A percentile compares a stretch with the other conserved stretches of the same genome.
phyloP scores from a whole-genome alignment of 2,888 invertebrate genomes.

The Geophilus truncorum region DNA sequence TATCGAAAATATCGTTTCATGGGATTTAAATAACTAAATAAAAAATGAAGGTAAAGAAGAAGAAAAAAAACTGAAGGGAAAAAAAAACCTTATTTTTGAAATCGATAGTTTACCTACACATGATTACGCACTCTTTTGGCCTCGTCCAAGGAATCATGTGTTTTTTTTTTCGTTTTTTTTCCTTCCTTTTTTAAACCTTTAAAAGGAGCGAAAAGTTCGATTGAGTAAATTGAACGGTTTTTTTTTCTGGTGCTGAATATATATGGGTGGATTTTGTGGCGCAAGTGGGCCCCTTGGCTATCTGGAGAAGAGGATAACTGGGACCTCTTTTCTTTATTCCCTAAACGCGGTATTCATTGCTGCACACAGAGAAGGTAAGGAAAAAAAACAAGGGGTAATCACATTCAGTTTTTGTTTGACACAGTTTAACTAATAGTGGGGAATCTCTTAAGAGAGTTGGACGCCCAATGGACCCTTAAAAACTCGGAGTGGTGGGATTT shows the following conservation, averaged over 20 bases:
- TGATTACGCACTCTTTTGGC: neutral
- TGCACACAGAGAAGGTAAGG: neutral
- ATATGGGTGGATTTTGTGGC: constrained; percentile 14
- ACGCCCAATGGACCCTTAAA: neutral
- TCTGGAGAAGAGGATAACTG: constrained; percentile 14
- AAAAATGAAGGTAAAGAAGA: neutral
- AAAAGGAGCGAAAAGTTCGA: constrained; percentile 13
- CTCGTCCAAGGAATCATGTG: neutral
- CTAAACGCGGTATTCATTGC: constrained; percentile 23
- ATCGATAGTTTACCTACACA: neutral
- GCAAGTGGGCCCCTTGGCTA: constrained; percentile 21
- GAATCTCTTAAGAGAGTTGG: neutral
- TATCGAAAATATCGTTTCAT: neutral
- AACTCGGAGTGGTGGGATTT: neutral
- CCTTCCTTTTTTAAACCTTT: neutral
- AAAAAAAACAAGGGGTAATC: constrained; percentile 23
- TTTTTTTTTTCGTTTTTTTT: neutral
- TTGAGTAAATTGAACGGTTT: constrained; percentile 27
- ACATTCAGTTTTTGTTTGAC: constrained; percentile 8
- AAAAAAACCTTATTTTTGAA: neutral
- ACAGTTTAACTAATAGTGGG: constrained; percentile 15
- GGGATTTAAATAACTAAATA: neutral
- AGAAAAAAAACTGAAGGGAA: too few relatives aligned
- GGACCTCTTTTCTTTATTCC: constrained; percentile 22
- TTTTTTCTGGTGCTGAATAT: constrained; percentile 20